A percentile compares a stretch with the other conserved stretches of the same genome.
These are phyloP conservation scores for Orgyia antiqua DNA, from an alignment of 2,888 invertebrate genomes.

Conservation along the genomic window DNA sequence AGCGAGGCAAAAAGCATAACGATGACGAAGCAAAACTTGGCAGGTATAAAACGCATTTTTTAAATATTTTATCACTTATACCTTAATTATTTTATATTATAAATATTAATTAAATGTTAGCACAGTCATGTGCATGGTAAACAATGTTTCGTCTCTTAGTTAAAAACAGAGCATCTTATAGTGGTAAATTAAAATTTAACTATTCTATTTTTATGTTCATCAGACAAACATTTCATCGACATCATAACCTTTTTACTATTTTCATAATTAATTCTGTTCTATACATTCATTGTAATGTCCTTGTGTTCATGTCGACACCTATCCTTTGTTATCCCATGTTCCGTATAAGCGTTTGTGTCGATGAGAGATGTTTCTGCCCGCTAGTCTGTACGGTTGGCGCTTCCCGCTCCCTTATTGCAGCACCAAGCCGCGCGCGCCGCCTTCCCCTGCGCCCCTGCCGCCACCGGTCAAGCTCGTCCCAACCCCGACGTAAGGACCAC, in stretches of 20 bases:
- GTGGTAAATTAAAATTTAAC: too few relatives aligned
- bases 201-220: too few relatives aligned
- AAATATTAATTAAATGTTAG: too few relatives aligned
- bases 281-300: slow-evolving; percentile 19
- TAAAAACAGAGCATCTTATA: too few relatives aligned
- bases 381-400: slow-evolving; percentile 97
- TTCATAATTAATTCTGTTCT: slow-evolving; percentile 30
- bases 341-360: slow-evolving; percentile 65
- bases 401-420: slow-evolving; percentile 98
- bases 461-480: slow-evolving; percentile 87
- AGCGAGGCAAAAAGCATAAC: slow-evolving; percentile 82
- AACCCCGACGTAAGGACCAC: slow-evolving; percentile 81
- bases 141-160: too few relatives aligned
- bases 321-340: slow-evolving; percentile 27
- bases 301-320: slow-evolving; percentile 26
- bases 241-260: slow-evolving; percentile 33
- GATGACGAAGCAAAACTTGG: slow-evolving; percentile 91
- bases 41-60: too few relatives aligned
- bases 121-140: too few relatives aligned
- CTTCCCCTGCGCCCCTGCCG: slow-evolving; percentile 87
- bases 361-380: slow-evolving; percentile 78
- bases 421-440: slow-evolving; percentile 89
- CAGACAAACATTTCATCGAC: slow-evolving; percentile 52
- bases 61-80: too few relatives aligned
- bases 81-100: too few relatives aligned